Percentiles rank a stretch among this genome's conserved stretches.
Evolutionary conservation across 2,797 vertebrate species (phyloP).

Genomic region (Lagodon rhomboides): DNA sequence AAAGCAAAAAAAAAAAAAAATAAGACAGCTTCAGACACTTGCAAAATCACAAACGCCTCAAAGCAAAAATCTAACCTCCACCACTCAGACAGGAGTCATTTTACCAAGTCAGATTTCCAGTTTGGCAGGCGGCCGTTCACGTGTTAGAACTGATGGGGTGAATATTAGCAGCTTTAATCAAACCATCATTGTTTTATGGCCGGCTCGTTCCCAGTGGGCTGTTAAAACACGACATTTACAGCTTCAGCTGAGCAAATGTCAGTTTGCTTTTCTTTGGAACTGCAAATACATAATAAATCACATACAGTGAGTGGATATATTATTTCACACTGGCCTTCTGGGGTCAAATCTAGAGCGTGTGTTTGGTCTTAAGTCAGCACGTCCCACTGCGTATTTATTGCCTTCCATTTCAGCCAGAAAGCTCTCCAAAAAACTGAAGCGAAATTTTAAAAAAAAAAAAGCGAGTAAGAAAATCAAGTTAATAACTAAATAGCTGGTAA

Average conservation of each 20-base stretch:
- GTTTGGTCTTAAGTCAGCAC: background rate
- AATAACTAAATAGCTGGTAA: background rate
- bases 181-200: slow-evolving; percentile 56
- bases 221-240: slow-evolving; percentile 42
- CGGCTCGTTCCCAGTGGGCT: slow-evolving; percentile 13
- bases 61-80: background rate
- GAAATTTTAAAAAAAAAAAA: background rate
- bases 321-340: background rate
- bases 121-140: background rate
- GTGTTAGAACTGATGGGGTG: slow-evolving; percentile 13
- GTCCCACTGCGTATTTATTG: background rate
- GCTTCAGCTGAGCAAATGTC: background rate
- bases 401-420: background rate
- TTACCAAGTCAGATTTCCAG: background rate
- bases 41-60: background rate
- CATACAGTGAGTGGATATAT: background rate
- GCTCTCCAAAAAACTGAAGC: background rate
- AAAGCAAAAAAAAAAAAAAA: background rate
- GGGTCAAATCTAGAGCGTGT: background rate
- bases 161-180: slow-evolving; percentile 44
- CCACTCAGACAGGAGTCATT: background rate
- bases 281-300: slow-evolving; percentile 5
- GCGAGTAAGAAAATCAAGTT: background rate
- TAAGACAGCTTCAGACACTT: background rate
- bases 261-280: background rate